A percentile compares a stretch with the other conserved stretches of the same genome.
phyloP scores from a whole-genome alignment of 2,113 vertebrate genomes.

The Colinus virginianus region DNA sequence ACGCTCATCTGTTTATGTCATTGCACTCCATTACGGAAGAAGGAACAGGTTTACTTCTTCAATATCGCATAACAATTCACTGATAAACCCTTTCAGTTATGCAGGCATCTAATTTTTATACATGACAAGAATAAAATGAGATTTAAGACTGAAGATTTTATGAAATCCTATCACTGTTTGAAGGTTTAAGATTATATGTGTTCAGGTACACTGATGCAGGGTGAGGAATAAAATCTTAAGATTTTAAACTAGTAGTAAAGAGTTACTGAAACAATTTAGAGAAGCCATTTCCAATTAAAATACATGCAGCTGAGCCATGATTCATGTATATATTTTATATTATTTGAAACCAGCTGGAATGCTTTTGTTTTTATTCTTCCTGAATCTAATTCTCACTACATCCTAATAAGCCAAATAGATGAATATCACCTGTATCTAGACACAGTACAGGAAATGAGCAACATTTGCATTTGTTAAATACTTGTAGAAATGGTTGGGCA shows the following conservation, averaged over 20 bases:
- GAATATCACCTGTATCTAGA: constrained; percentile 12
- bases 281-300: background rate
- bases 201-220: background rate
- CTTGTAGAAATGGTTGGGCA: background rate
- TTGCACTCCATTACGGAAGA: background rate
- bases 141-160: background rate
- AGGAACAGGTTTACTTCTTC: background rate
- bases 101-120: background rate
- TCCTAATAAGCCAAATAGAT: constrained; percentile 42
- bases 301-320: background rate
- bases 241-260: background rate
- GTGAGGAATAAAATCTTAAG: background rate
- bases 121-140: background rate
- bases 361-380: constrained; percentile 8
- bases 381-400: constrained; percentile 64
- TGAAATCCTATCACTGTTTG: background rate
- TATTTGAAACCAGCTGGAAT: constrained; percentile 10
- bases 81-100: background rate
- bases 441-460: background rate
- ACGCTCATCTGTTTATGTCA: background rate
- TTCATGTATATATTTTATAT: background rate
- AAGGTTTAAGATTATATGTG: background rate
- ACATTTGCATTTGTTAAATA: constrained; percentile 12
- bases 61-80: background rate
- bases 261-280: background rate